These are phyloP conservation scores for Cantharis rustica DNA, from an alignment of 2,888 invertebrate genomes.

Conservation along the genomic window DNA sequence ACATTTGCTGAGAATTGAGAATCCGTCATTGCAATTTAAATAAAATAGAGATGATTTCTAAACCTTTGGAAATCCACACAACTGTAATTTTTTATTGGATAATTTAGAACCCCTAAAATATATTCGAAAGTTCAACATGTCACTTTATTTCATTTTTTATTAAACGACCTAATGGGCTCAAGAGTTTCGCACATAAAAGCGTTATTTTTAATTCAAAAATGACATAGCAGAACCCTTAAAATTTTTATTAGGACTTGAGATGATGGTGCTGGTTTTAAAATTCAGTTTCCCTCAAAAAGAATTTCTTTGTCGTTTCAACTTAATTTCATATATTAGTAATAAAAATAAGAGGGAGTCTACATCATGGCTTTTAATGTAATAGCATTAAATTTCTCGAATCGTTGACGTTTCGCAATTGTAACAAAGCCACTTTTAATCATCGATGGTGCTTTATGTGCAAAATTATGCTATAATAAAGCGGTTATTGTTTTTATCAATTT, in stretches of 20 bases:
- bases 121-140: not conserved
- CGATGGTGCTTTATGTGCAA: not conserved
- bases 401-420: not conserved
- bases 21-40: not conserved
- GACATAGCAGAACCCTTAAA: not conserved
- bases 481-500: not conserved
- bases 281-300: not conserved
- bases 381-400: not conserved
- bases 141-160: not conserved
- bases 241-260: not conserved
- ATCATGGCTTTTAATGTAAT: not conserved
- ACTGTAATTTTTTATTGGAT: not conserved
- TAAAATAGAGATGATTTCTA: not conserved
- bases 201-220: not conserved
- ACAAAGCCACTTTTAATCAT: not conserved
- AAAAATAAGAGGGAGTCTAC: not conserved
- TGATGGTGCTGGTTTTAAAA: not conserved
- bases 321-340: not conserved
- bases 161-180: not conserved
- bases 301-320: not conserved
- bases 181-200: not conserved
- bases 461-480: not conserved
- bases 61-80: not conserved
- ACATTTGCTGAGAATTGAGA: not conserved
- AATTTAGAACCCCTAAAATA: not conserved